Evolutionary conservation across 2,888 invertebrate species (phyloP).

Genomic region (Heteromurus nitidus): DNA sequence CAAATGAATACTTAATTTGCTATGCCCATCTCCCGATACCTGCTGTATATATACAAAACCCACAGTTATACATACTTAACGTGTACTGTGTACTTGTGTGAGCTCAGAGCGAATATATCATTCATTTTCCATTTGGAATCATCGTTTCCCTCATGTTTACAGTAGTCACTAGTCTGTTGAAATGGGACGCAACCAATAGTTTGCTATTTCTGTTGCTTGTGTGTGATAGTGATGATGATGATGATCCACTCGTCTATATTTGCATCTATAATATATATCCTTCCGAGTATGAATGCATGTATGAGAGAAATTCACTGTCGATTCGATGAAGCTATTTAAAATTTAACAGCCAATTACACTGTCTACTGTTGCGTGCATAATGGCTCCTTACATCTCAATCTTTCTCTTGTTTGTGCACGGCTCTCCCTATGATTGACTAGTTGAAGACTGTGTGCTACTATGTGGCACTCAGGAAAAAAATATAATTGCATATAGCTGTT

Average conservation of each 20-base stretch:
- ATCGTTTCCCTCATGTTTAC: slow-evolving; percentile 16
- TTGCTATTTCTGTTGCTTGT: too few species aligned
- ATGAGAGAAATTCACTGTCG: too few species aligned
- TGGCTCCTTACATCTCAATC: slow-evolving; percentile 50
- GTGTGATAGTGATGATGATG: slow-evolving; percentile 4
- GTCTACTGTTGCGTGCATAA: slow-evolving; percentile 65
- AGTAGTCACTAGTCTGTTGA: slow-evolving; percentile 37
- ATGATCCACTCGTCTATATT: slow-evolving; percentile 28
- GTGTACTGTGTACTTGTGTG: too few species aligned
- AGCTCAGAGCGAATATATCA: not conserved
- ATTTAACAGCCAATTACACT: slow-evolving; percentile 65
- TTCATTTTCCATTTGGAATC: not conserved
- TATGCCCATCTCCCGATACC: slow-evolving; percentile 10
- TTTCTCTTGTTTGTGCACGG: not conserved
- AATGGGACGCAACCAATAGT: slow-evolving; percentile 1
- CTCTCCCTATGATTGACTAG: slow-evolving; percentile 57
- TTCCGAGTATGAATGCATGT: not conserved
- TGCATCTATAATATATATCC: not conserved
- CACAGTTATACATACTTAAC: too few species aligned
- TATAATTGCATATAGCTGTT: slow-evolving; percentile 46
- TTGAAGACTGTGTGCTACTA: slow-evolving; percentile 33
- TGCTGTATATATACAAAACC: too few species aligned
- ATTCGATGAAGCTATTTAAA: slow-evolving; percentile 59
- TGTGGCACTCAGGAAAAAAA: slow-evolving; percentile 16
- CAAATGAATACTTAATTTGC: slow-evolving; percentile 47